These are phyloP conservation scores for Nebria brevicollis DNA, from an alignment of 2,888 invertebrate species.

Conservation along the genomic window DNA sequence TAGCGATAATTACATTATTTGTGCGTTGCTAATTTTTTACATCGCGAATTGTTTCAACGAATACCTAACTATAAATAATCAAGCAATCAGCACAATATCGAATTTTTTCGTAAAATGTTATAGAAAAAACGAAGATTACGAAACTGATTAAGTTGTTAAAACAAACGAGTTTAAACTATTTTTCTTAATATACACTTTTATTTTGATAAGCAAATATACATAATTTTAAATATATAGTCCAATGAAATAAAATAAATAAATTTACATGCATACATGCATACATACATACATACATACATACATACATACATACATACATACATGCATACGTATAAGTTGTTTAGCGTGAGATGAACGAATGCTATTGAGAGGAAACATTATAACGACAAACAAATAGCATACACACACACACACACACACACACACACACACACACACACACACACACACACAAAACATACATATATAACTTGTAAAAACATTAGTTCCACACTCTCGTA, in stretches of 20 bases:
- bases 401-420: not conserved
- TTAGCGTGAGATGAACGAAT: slow-evolving; percentile 6
- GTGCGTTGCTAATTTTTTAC: not conserved
- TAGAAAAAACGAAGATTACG: too few species aligned
- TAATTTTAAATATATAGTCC: too few species aligned
- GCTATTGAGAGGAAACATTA: slow-evolving; percentile 7
- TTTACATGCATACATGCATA: too few species aligned
- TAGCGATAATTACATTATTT: not conserved
- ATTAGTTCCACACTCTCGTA: slow-evolving; percentile 12
- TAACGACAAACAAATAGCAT: slow-evolving; percentile 14
- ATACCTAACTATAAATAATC: not conserved
- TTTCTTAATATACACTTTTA: too few species aligned
- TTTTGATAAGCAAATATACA: too few species aligned
- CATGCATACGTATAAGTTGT: not conserved
- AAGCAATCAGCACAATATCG: too few species aligned
- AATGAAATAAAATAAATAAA: too few species aligned
- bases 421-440: not conserved
- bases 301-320: not conserved
- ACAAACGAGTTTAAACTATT: too few species aligned
- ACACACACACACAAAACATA: not conserved
- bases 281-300: not conserved
- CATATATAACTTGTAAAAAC: not conserved
- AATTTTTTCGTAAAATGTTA: too few species aligned
- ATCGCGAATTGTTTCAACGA: not conserved
- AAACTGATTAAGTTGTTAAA: too few species aligned